Conservation (phyloP, 2,113 vertebrate species). For the Kryptolebias marmoratus region DNA sequence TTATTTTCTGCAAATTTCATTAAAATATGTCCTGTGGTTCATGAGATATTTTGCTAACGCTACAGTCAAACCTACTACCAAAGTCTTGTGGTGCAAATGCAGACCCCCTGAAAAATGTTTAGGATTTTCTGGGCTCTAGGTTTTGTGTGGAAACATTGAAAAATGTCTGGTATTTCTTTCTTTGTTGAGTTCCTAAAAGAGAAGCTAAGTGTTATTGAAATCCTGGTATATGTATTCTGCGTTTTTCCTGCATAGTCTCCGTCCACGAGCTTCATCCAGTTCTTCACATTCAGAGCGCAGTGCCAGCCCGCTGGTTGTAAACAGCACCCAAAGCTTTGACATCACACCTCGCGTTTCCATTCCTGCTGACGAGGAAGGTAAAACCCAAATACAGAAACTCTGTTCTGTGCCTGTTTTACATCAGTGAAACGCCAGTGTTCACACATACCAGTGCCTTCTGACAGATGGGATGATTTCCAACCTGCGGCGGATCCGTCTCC, state of each 20-base stretch:
- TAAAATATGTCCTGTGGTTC: too few species aligned
- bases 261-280: slow-evolving; percentile 88
- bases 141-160: too few species aligned
- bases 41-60: too few species aligned
- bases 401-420: not conserved
- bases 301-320: slow-evolving; percentile 80
- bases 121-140: too few species aligned
- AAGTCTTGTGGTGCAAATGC: too few species aligned
- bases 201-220: not conserved
- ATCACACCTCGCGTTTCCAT: slow-evolving; percentile 89
- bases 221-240: not conserved
- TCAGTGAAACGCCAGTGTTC: not conserved
- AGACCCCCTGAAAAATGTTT: too few species aligned
- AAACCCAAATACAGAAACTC: not conserved
- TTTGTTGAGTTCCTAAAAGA: not conserved
- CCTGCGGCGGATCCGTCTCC: slow-evolving; percentile 87
- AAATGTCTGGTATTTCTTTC: too few species aligned
- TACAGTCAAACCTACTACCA: too few species aligned
- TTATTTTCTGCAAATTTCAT: too few species aligned
- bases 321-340: slow-evolving; percentile 88
- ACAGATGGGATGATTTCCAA: slow-evolving; percentile 77
- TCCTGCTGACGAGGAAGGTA: slow-evolving; percentile 88
- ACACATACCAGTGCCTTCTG: not conserved
- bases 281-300: slow-evolving; percentile 87
- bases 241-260: slow-evolving; percentile 73